phyloP scores from a whole-genome alignment of 2,888 invertebrate species.

The Ceriagrion tenellum region DNA sequence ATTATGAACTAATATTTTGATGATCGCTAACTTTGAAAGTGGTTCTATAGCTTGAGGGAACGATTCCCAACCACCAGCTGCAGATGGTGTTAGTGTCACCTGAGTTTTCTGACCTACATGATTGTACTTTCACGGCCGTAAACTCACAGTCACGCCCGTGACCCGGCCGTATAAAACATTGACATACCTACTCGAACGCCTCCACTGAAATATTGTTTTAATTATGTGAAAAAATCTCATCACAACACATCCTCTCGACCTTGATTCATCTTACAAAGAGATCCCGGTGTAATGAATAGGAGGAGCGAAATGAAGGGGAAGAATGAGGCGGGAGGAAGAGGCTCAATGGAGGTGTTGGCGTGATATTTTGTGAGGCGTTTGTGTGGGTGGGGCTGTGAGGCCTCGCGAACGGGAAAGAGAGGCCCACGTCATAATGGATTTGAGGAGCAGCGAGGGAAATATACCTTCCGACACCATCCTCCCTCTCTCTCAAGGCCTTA shows the following conservation, averaged over 20 bases:
- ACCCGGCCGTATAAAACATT: too few species aligned
- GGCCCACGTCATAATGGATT: conserved; percentile 47
- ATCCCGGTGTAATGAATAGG: background rate
- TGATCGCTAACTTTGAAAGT: too few species aligned
- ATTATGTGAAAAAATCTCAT: background rate
- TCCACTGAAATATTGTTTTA: too few species aligned
- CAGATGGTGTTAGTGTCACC: too few species aligned
- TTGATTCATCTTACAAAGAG: background rate
- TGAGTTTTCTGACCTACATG: too few species aligned
- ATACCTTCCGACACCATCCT: conserved; percentile 50
- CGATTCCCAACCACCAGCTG: too few species aligned
- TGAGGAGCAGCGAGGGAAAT: conserved; percentile 47
- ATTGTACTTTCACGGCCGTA: too few species aligned
- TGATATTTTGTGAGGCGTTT: background rate
- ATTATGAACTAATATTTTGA: too few species aligned
- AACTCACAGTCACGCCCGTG: too few species aligned
- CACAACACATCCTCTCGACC: background rate
- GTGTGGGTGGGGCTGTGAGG: background rate
- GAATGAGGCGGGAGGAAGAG: too few species aligned
- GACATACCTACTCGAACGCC: too few species aligned
- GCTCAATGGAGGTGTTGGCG: background rate
- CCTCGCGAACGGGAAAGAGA: background rate
- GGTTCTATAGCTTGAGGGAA: too few species aligned
- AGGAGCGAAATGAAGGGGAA: background rate
- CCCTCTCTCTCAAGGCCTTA: conserved; percentile 38